Base-by-base conservation (phyloP, 2,888 invertebrate genomes). In the Exocentrus adspersus region DNA sequence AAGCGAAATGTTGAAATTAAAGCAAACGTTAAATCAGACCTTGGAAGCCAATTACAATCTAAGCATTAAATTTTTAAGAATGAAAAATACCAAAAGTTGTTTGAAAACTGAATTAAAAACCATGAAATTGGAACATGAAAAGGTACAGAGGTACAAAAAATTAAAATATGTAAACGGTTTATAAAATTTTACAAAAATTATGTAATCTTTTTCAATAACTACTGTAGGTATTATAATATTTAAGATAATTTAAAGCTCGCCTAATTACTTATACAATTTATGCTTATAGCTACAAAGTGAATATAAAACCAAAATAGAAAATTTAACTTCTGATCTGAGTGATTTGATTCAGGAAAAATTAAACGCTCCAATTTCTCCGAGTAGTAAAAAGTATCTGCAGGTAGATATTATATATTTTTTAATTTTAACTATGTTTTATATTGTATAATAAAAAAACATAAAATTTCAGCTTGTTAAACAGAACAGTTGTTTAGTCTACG, bases 21-120 rank as follows among this genome's bases (percentile, higher is more conserved):
- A 84, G 66, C 72, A 73, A 56, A 76, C 77, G 1, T 64, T 83
- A 24, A 80, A 79, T 56, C 77, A 82, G 64, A 81, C 81, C n/a
- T 70, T 82, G 30, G 80, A 81, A 70, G 81, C 81, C 0, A 83
- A 83, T 75, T 83, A 83, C 72, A 83, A 83, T 76, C 72, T 83
- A 68, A 81, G 82, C 67, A 78, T 83, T 16, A 83, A 82, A 69
- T 83, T 81, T 77, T 74, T 83, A 50, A 73, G 81, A 21, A 82
- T 83, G 80, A 82, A 81, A 69, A 82, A 82, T 67, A 81, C 81
- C 0, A 83, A 83, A 70, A 76, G 74, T 37, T 75, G 76, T 60
- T 65, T 82, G 45, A 80, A 78, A 61, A 78, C 76, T 12, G 75
- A 79, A 48, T 67, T 82, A 46, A 77, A 75, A 61, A 75, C 76